Percentiles rank a stretch among this genome's conserved stretches.
These are phyloP conservation scores for Rhincodon typus DNA, from an alignment of 2,797 vertebrate genomes.

Conservation along the genomic window DNA sequence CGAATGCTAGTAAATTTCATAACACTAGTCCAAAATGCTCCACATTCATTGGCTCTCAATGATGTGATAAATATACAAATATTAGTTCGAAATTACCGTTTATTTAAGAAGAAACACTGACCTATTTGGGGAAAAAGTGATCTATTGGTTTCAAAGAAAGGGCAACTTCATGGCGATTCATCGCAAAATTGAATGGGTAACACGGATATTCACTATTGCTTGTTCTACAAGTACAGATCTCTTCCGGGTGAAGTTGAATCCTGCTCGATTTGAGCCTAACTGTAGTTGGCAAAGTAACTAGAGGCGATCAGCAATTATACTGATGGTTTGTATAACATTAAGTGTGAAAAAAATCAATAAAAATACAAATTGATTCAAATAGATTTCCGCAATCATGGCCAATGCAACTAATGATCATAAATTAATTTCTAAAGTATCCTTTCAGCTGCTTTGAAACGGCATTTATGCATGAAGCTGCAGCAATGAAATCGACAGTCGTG, in stretches of 20 bases:
- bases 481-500: neutral
- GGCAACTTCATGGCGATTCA: neutral
- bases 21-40: neutral
- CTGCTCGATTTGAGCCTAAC: neutral
- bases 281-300: neutral
- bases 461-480: neutral
- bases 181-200: neutral
- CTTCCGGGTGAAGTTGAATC: conserved; percentile 5
- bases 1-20: neutral
- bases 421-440: neutral
- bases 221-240: neutral
- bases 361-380: conserved; percentile 2
- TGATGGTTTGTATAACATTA: neutral
- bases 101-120: neutral
- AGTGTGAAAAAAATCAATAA: neutral
- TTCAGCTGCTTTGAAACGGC: neutral
- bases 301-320: neutral
- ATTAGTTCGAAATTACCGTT: neutral
- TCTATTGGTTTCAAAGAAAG: neutral
- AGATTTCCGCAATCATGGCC: neutral
- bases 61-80: neutral
- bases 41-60: conserved; percentile 11
- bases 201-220: neutral
- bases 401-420: neutral
- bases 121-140: neutral